These are phyloP conservation scores for Smittia aterrima DNA, from an alignment of 2,888 invertebrate species.

Conservation along the genomic window DNA sequence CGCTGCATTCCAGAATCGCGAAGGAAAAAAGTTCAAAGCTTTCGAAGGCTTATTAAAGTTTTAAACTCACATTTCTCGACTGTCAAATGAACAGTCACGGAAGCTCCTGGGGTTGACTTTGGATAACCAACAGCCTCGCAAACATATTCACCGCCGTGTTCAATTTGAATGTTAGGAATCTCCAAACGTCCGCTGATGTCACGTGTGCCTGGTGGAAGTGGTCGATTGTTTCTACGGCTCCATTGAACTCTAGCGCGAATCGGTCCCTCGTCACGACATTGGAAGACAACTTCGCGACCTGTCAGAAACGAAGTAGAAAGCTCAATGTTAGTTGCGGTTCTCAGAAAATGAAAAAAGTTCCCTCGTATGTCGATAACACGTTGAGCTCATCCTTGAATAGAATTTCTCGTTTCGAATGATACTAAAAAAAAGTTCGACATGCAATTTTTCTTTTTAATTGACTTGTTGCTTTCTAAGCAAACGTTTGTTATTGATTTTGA, in stretches of 20 bases:
- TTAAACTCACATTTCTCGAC: slow-evolving; percentile 74
- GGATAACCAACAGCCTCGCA: slow-evolving; percentile 76
- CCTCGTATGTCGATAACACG: background rate
- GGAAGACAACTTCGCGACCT: slow-evolving; percentile 92
- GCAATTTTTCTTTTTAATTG: slow-evolving; percentile 29
- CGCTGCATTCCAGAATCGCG: slow-evolving; percentile 48
- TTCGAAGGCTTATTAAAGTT: background rate
- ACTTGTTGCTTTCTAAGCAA: slow-evolving; percentile 34
- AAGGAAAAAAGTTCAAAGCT: background rate
- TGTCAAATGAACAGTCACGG: slow-evolving; percentile 66
- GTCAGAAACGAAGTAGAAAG: background rate
- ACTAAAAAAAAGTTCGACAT: background rate
- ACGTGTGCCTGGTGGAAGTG: slow-evolving; percentile 73
- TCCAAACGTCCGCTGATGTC: slow-evolving; percentile 78
- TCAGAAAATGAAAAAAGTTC: background rate
- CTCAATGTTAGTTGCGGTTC: background rate
- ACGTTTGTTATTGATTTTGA: slow-evolving; percentile 6
- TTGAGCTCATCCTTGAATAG: background rate
- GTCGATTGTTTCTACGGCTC: slow-evolving; percentile 67
- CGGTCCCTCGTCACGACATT: slow-evolving; percentile 88
- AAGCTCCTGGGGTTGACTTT: slow-evolving; percentile 62
- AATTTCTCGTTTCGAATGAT: background rate
- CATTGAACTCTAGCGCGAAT: slow-evolving; percentile 72
- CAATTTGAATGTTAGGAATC: slow-evolving; percentile 73
- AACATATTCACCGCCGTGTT: slow-evolving; percentile 77